phyloP scores from a whole-genome alignment of 2,888 invertebrate species.

The Sminthurides aquaticus region DNA sequence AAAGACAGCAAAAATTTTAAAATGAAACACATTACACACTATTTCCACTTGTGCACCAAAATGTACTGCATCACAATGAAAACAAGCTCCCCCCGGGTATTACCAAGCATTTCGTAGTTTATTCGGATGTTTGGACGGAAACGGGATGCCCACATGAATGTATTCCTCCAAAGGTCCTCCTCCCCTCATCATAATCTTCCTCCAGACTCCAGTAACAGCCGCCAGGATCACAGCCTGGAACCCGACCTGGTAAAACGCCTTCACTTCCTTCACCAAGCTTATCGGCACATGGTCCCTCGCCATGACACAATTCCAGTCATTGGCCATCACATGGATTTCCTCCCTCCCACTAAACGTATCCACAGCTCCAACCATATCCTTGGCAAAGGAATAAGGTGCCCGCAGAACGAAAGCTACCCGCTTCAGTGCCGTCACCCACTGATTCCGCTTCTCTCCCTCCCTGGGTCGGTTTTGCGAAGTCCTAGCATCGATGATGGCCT shows the following conservation, averaged over 20 bases:
- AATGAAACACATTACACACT: background rate
- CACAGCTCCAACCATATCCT: background rate
- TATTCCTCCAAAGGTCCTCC: background rate
- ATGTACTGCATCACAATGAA: too few species aligned
- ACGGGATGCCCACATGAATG: constrained; percentile 13
- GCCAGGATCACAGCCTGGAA: background rate
- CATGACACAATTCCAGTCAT: background rate
- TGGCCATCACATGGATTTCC: background rate
- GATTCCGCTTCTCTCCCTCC: background rate
- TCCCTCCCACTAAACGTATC: background rate
- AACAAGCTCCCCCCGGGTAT: too few species aligned
- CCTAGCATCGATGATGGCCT: background rate
- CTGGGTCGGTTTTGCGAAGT: background rate
- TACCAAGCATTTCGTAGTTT: constrained; percentile 13
- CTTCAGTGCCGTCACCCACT: background rate
- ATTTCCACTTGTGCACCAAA: background rate
- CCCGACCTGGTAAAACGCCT: background rate
- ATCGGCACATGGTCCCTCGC: background rate
- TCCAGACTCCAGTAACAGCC: background rate
- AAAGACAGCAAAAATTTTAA: background rate
- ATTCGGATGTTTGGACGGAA: constrained; percentile 8
- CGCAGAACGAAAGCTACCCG: background rate
- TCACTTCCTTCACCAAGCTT: constrained; percentile 3
- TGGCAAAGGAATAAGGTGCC: background rate
- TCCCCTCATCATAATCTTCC: constrained; percentile 7